These are phyloP conservation scores for Holotrichia oblita DNA, from an alignment of 1,140 invertebrate genomes.

Conservation along the genomic window DNA sequence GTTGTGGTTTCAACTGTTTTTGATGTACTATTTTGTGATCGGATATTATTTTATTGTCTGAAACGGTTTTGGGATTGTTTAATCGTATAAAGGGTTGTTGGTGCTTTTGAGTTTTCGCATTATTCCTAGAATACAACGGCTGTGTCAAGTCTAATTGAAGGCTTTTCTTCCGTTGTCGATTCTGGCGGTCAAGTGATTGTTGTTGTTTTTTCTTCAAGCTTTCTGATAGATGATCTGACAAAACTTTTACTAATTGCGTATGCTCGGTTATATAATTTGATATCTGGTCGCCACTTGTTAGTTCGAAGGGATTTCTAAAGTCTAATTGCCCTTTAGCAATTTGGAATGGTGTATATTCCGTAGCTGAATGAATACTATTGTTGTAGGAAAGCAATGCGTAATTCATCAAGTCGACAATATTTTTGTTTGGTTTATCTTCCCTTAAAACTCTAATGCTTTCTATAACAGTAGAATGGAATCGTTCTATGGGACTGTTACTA, in stretches of 20 bases:
- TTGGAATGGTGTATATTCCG: conserved; percentile 34
- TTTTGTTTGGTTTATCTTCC: conserved; percentile 38
- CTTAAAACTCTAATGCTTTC: conserved; percentile 45
- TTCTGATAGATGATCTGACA: background rate
- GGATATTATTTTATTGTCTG: no score
- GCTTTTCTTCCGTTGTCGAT: background rate
- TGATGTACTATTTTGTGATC: no score
- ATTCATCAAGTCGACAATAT: conserved; percentile 40
- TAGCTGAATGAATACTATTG: conserved; percentile 44
- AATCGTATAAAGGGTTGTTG: background rate
- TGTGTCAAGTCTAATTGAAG: no score
- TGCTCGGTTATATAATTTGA: background rate
- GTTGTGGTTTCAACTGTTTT: background rate
- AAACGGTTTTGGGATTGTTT: no score
- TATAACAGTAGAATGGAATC: conserved; percentile 45
- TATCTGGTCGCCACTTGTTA: background rate
- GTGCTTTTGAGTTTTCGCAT: no score
- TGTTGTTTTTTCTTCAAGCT: background rate
- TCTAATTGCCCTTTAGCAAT: conserved; percentile 26
- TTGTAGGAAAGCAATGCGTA: conserved; percentile 46
- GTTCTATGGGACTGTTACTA: conserved; percentile 45
- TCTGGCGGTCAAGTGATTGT: background rate
- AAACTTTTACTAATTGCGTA: background rate
- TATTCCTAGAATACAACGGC: no score
- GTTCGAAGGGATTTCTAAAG: conserved; percentile 6